Evolutionary conservation across 2,888 invertebrate species (phyloP), one percentile per base, ranked within the genome.

Genomic region (Spatulosminthurus flaviceps): DNA sequence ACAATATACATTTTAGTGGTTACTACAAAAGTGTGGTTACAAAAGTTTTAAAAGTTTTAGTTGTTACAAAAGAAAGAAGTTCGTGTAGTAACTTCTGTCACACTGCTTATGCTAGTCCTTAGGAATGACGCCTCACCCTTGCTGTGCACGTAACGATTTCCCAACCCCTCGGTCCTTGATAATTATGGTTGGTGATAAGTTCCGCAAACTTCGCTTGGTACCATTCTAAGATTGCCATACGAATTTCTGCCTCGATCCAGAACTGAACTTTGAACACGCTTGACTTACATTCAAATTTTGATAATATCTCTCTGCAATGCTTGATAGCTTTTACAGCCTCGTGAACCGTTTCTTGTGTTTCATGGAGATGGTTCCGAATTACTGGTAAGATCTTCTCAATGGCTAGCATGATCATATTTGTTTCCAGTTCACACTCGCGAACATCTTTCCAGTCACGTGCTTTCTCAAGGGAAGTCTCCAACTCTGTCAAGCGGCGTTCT

Each of bases 181-280:
- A 26, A 51, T 70, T 29, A 19, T n/a, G n/a, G n/a, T 16, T 26
- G 7, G 64, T n/a, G 2, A 71, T 42, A 9, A 77, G 21, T 24
- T 79, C 73, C 1, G 24, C 13, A 67, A 79, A 83, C 21, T 74
- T 78, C 1, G 61, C 80, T 43, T 83, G 79, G 71, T 85, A 84
- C 85, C 85, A 85, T 61, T 84, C 82, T 41, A 84, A 42, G 24
- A 84, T 80, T 13, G 79, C 80, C 81, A 84, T 82, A 71, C 84
- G 77, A 21, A 84, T 34, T 0, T 81, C 82, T 11, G 81, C 81
- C 28, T 81, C 79, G 9, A 83, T 72, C 51, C 81, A 29, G 79
- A 81, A 82, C 7, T 75, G 66, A 21, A 84, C 78, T 78, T 77
- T 77, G 22, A 61, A n/a, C 4, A 72, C 26, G 1, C 21, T 34